Base-by-base conservation (phyloP, 2,113 vertebrate species). In the Syrrhaptes paradoxus region DNA sequence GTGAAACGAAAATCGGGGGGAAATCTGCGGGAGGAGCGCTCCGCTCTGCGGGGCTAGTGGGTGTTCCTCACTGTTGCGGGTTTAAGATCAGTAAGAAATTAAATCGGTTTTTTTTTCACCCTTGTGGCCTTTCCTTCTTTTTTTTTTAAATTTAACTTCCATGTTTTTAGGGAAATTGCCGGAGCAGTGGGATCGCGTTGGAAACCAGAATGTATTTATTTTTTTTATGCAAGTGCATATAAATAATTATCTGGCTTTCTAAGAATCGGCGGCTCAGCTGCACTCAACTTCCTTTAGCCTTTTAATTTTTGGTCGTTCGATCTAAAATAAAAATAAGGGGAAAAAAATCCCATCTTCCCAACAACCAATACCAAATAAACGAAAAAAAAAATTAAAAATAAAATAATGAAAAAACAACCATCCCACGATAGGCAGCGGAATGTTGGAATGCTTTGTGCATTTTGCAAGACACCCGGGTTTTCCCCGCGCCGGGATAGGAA, bases 171-270 rank as follows among this genome's bases (percentile, higher is more conserved):
- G 13, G 49, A 79, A 91, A 82, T 38, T 71, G 49, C 21, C n/a
- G 3, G 34, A 89, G 29, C 36, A 20, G 43, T 43, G 68, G 16
- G 29, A 55, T 72, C 32, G 54, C 57, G 21, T 59, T 81, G 74
- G 51, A 82, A 87, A 70, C 13, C 16, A 7, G 62, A 74, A 51
- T 58, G 25, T 74, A 75, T 92, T 85, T 92, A 74, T 96, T 96
- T 97, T 97, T 97, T 89, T 94, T 92, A 95, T 87, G 94, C 62
- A 95, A 95, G 95, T 74, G 13, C 29, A 17, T 77, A 68, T 71
- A 85, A 88, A 91, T 34, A 71, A 68, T 72, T 89, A 55, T 24
- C 31, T 2, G 13, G 73, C 91, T 97, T 97, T 96, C 81, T 54
- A 94, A 95, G 96, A 94, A 88, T 45, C 19, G 34, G 82, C 29